Evolutionary conservation across 2,113 vertebrate genomes (phyloP), one percentile per base, ranked within the genome.

Genomic region (Alexandromys fortis): DNA sequence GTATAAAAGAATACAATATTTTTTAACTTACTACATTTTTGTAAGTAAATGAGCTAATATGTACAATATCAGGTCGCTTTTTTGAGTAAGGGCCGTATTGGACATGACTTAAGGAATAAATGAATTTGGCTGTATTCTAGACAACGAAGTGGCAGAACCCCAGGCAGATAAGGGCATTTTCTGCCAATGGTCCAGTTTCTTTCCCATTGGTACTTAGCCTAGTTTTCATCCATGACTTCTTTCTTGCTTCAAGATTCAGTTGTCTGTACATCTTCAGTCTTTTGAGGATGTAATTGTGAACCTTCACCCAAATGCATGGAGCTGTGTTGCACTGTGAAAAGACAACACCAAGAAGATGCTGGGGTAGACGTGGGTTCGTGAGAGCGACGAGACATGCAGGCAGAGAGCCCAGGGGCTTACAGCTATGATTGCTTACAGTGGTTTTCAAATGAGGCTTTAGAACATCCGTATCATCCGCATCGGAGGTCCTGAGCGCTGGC

Each of bases 221-320:
- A 63, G 42, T 86, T 63, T 96, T 87, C 30, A 85, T 52, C 35
- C 47, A 30, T 33, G 72, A 68, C 28, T 81, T 92, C 8, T 61
- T 85, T 35, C 86, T 83, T 81, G 65, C 33, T 72, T 91, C 49
- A 70, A 16, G 45, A 4, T 79, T 92, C 42, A 92, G 65, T 94
- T 79, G 55, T 88, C 90, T 73, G 58, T 83, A 33, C 35, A 75
- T 55, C 35, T 86, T 89, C 35, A 38, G 9, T 17, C 72, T 94
- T 96, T 93, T 91, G 73, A 90, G 67, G 30, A 28, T 87, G 22
- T 61, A 81, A 94, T 30, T 87, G 55, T 45, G 58, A 67, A 86
- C 65, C 76, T 95, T 86, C 65, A 45, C 21, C 73, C 77, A 90
- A 38, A 78, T 58, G 42, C 19, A 58, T 26, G 38, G 58, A 83